Base-by-base conservation (phyloP, 2,113 vertebrate genomes). In the Cephalopholis sonnerati region DNA sequence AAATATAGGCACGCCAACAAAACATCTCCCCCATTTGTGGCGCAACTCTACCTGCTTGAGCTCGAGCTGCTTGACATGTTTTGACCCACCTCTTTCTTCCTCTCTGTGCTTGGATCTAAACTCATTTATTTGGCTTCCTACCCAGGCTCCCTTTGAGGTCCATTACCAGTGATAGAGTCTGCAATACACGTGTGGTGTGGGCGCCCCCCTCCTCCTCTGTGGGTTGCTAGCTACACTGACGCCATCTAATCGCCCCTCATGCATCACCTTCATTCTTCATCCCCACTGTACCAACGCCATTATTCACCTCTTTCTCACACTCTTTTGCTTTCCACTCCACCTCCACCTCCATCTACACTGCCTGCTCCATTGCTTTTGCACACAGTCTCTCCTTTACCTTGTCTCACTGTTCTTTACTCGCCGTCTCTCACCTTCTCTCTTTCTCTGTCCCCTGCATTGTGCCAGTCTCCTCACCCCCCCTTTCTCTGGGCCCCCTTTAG, bases 231-330 rank as follows among this genome's bases (percentile, higher is more conserved):
- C 76, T 87, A 65, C 50, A 54, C 70, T 17, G 59, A 83, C 29
- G 61, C 80, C 67, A 61, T 81, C 64, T 91, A 89, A 91, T 89
- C 72, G 75, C 41, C 78, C 51, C 89, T 85, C 86, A 70, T 91
- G 80, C 78, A 91, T 92, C 90, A 89, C 79, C 77, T 79, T 89
- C 79, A 77, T 82, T 67, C 74, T 79, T 68, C 82, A 58, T 86
- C 69, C 85, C 50, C 65, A 57, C 66, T 64, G 65, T 78, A 77
- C 70, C 61, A 66, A 41, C 9, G 44, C 79, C 68, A 86, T 90
- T 84, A 85, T 88, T 88, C 81, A 77, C 57, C 24, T 46, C 51
- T 79, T 75, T 76, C 70, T 71, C 50, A 5, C 64, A 70, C 7
- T 75, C 57, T 50, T 41, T 27, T 61, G 25, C 65, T 74, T 46